Evolutionary conservation across 2,113 vertebrate species (phyloP).

Genomic region (Propithecus coquereli): DNA sequence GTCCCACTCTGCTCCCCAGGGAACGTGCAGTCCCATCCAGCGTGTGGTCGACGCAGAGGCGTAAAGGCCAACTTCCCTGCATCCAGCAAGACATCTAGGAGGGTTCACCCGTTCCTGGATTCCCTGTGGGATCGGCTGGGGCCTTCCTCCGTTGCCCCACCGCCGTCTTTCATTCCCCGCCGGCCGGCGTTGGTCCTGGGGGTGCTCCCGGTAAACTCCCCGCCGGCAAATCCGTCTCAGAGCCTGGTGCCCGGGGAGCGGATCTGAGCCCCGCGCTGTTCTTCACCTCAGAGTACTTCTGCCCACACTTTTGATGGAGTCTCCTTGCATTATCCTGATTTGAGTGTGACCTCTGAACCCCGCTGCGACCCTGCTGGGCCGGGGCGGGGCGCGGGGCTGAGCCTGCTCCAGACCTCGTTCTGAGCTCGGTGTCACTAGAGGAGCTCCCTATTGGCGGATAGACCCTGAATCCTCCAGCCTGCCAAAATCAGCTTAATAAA

Average conservation of each 20-base stretch:
- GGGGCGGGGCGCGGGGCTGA: neutral
- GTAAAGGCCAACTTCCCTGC: neutral
- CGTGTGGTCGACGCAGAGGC: too few species aligned
- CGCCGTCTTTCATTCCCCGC: neutral
- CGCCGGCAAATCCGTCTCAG: neutral
- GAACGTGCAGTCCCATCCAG: neutral
- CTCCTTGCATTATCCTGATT: neutral
- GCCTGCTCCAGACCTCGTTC: neutral
- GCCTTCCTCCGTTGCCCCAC: neutral
- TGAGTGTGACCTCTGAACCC: neutral
- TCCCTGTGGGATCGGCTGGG: neutral
- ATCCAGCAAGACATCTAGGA: neutral
- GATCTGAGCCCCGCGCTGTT: neutral
- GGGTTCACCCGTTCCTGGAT: neutral
- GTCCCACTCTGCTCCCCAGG: neutral
- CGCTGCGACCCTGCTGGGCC: neutral
- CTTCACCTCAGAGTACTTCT: neutral
- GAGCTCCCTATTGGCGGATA: neutral
- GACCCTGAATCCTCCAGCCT: neutral
- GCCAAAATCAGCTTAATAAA: neutral
- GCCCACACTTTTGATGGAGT: neutral
- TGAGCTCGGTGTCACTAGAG: neutral
- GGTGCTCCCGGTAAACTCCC: accelerated
- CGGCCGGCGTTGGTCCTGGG: too few species aligned
- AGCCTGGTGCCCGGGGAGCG: neutral